Percentiles rank a stretch among this genome's conserved stretches.
These are phyloP conservation scores for Coelinius sp. DNA, from an alignment of 2,888 invertebrate genomes.

Conservation along the genomic window DNA sequence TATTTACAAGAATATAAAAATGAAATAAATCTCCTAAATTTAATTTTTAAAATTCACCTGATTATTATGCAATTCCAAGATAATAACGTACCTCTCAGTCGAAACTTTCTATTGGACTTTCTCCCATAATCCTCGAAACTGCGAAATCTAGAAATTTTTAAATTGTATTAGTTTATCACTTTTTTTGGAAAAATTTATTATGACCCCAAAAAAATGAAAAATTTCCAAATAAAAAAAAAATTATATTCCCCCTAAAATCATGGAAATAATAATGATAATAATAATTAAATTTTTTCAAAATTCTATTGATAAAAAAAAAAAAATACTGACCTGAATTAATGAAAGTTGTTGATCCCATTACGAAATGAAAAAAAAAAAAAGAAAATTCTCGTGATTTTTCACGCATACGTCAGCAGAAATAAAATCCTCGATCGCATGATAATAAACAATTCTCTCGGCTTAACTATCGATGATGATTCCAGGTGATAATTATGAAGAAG, in stretches of 20 bases:
- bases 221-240: too few species aligned
- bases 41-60: background rate
- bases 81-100: background rate
- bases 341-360: background rate
- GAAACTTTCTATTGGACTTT: conserved; percentile 15
- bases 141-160: background rate
- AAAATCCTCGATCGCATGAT: background rate
- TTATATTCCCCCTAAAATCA: too few species aligned
- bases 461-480: background rate
- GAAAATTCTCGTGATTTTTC: background rate
- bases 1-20: too few species aligned
- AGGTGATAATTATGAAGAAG: background rate
- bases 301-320: background rate
- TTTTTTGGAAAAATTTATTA: background rate
- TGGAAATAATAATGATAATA: too few species aligned
- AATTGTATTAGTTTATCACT: background rate
- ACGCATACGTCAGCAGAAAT: background rate
- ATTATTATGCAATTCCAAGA: background rate
- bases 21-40: background rate
- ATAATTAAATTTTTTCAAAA: too few species aligned
- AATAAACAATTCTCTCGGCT: background rate
- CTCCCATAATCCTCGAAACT: conserved; percentile 1
- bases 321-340: background rate
- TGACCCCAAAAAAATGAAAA: background rate
- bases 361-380: background rate